Evolutionary conservation across 2,797 vertebrate genomes (phyloP), one percentile per base, ranked within the genome.

Genomic region (Gymnopithys bicolor): DNA sequence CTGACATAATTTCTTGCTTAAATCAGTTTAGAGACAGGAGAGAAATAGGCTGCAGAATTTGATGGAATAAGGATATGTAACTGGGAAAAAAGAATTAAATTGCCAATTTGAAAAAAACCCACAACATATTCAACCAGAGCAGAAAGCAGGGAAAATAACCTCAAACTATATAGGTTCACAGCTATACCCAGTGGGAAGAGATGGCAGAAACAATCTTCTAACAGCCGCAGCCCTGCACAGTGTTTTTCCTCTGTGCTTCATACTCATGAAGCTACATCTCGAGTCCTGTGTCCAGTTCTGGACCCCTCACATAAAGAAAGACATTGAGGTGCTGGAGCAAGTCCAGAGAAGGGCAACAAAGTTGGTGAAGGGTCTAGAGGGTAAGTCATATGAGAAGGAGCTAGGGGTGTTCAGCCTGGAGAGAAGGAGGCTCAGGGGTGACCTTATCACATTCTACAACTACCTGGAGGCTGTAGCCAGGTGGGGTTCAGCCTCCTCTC

Each of bases 401-500:
- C 41, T 75, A 41, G 3, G 55, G 15, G 2, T 82, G 30, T 55
- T 35, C 15, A 55, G 14, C 33, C 33, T 55, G 55, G 62, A 55
- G 33, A 16, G 46, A 3, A 41, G 48, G 23, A 55, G 41, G 30
- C 22, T 68, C 41, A 11, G 41, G 33, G 2, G 5, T 10, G 35
- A 8, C 43, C 6, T 43, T 62, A 10, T 0, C 6, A 3, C 19
- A 49, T 43, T 6, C 35, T 51, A 7, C 19, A 21, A 0, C 2
- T 2, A 7, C 39, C 37, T 39, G 51, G 32, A 51, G 19, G 59
- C 2, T 58, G 43, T 5, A 21, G 23, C 10, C 0, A 3, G 15
- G 25, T 43, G 23, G 32, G 66, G 7, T 8, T 28, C 7, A 17
- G 9, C 11, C 33, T 62, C 2, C 33, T 62, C 33, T n/a, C 48